Evolutionary conservation across 2,888 invertebrate genomes (phyloP).

Genomic region (Kryphioiulus occultus): DNA sequence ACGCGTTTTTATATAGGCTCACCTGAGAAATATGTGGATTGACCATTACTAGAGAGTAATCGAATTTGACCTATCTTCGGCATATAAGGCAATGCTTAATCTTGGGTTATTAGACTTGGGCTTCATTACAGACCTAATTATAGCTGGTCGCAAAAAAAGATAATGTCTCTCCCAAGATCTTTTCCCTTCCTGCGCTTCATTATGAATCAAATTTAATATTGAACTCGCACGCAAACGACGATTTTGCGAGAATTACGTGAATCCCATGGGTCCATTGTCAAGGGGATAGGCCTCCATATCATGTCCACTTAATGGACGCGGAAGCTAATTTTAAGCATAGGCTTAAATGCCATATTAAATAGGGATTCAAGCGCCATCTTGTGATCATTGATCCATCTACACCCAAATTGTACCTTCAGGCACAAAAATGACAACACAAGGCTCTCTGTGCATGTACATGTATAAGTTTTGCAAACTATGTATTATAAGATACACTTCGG

Average conservation of each 20-base stretch:
- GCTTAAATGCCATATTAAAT: slow-evolving; percentile 14
- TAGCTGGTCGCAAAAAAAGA: not conserved
- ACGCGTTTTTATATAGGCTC: slow-evolving; percentile 8
- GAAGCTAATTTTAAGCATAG: not conserved
- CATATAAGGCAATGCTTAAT: not conserved
- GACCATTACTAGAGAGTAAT: slow-evolving; percentile 20
- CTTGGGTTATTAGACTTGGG: not conserved
- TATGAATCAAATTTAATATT: slow-evolving; percentile 35
- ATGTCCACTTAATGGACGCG: not conserved
- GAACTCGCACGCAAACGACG: not conserved
- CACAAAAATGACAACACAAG: not conserved
- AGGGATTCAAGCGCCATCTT: not conserved
- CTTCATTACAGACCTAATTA: not conserved
- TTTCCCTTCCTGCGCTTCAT: not conserved
- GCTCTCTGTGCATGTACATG: too few relatives aligned
- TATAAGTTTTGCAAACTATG: too few relatives aligned
- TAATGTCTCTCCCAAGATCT: slow-evolving; percentile 12
- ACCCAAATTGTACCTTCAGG: too few relatives aligned
- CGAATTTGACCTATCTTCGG: not conserved
- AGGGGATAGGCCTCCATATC: not conserved
- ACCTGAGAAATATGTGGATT: slow-evolving; percentile 4
- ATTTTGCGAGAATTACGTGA: not conserved
- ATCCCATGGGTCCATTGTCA: not conserved
- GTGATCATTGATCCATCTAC: too few relatives aligned
- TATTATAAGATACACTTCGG: too few relatives aligned